Evolutionary conservation across 2,113 vertebrate genomes (phyloP).

Genomic region (Poecile atricapillus): DNA sequence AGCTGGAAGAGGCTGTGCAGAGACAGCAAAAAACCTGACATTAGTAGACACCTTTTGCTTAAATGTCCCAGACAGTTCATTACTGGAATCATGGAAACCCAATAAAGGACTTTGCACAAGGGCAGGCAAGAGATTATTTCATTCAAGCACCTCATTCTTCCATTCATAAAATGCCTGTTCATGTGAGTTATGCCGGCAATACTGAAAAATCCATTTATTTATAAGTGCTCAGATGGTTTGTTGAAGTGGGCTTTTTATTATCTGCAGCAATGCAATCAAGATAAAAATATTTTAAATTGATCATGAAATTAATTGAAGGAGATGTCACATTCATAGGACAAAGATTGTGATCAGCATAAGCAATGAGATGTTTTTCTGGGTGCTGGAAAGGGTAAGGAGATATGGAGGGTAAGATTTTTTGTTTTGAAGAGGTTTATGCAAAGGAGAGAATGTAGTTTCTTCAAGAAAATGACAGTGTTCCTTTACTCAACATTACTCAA

Average conservation of each 20-base stretch:
- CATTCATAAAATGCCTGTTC: not conserved
- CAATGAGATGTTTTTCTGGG: not conserved
- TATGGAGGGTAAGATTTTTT: not conserved
- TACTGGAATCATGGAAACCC: not conserved
- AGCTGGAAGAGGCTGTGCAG: not conserved
- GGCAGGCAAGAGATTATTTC: not conserved
- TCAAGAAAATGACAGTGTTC: not conserved
- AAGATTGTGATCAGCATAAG: not conserved
- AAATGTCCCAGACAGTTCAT: not conserved
- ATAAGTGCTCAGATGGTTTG: not conserved
- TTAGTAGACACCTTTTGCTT: not conserved
- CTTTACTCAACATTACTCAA: not conserved
- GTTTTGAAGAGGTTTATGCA: accelerated
- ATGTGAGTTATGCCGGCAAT: not conserved
- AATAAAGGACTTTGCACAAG: not conserved
- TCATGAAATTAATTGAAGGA: not conserved
- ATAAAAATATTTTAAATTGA: not conserved
- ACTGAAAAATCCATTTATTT: not conserved
- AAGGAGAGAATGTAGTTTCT: not conserved
- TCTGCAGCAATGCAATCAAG: not conserved
- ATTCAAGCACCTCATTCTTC: not conserved
- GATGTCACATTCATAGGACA: not conserved
- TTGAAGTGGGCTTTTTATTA: not conserved
- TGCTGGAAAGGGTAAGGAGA: not conserved
- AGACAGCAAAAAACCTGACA: not conserved